Evolutionary conservation across 2,888 invertebrate species (phyloP), one percentile per base, ranked within the genome.

Genomic region (Synergus gifuensis): DNA sequence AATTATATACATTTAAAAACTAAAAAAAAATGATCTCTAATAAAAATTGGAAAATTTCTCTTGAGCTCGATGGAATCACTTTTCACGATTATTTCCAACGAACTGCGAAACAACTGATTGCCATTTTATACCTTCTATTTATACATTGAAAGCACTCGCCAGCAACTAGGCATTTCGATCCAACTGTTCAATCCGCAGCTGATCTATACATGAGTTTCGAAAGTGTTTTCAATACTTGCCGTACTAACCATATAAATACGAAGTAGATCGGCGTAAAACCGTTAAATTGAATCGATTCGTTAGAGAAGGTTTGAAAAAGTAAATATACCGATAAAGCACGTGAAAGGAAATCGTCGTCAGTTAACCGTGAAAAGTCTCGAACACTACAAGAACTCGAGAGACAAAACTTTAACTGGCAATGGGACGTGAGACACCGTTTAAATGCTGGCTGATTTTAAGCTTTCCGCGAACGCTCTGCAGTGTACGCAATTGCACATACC

Each of bases 341-440:
- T 1, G 18, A 46, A 46, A 11, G 60, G 42, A 46, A 64, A 64
- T 14, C n/a, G 46, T 14, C n/a, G 46, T 28, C 46, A 49, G 49
- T 69, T 69, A 49, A 28, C 28, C 28, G 46, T 8, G 14, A 44
- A 18, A 46, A 44, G 42, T 46, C 46, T 67, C 14, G 28, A 36
- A 36, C 22, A 11, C 28, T 44, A 28, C 46, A 49, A 49, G 46
- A 7, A 69, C 28, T 69, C 49, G 60, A 60, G 76, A 83, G 87
- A 87, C 88, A 85, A 87, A 88, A 89, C 86, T 89, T 90, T 78
- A 81, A 62, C 88, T 64, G 82, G 78, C 49, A 42, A 77, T 69
- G 69, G 58, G 81, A 90, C 89, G 90, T 89, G 90, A 89, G 89
- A 81, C 79, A 87, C 85, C 88, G 87, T 87, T 88, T 88, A 91